A percentile compares a stretch with the other conserved stretches of the same genome.
These are phyloP conservation scores for Danio kyathit DNA, from an alignment of 2,797 vertebrate genomes.

Conservation along the genomic window DNA sequence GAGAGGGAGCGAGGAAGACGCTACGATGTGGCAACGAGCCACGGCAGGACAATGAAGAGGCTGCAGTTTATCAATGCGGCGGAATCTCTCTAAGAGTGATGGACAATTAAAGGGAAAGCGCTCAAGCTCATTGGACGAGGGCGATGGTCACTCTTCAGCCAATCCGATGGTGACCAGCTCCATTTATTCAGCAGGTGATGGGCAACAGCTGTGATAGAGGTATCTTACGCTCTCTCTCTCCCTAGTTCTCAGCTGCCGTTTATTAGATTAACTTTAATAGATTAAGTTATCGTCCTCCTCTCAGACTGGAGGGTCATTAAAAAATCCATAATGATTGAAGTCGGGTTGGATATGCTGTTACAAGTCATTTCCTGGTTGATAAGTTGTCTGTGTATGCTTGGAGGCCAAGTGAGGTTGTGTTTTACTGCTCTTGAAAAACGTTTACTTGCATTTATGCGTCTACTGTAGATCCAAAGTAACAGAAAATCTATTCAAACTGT, in stretches of 20 bases:
- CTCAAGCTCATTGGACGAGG: slow-evolving; percentile 71
- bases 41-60: slow-evolving; percentile 47
- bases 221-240: slow-evolving; percentile 70
- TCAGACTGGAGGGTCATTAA: slow-evolving; percentile 2
- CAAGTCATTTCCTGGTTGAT: slow-evolving; percentile 21
- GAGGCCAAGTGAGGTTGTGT: neutral
- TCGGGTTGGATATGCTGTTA: neutral
- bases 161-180: slow-evolving; percentile 72
- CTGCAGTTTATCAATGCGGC: slow-evolving; percentile 55
- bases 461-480: neutral
- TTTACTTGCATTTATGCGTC: neutral
- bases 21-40: slow-evolving; percentile 66
- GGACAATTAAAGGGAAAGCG: slow-evolving; percentile 56
- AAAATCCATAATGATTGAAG: slow-evolving; percentile 29
- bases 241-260: slow-evolving; percentile 35
- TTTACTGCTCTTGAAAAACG: neutral
- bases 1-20: slow-evolving; percentile 50
- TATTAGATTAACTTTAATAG: slow-evolving; percentile 39
- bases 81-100: slow-evolving; percentile 54
- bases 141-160: slow-evolving; percentile 64
- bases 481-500: neutral
- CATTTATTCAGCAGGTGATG: slow-evolving; percentile 84
- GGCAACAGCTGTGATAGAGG: slow-evolving; percentile 97
- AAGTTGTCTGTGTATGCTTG: slow-evolving; percentile 1
- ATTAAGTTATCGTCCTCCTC: slow-evolving; percentile 15